Evolutionary conservation across 2,888 invertebrate genomes (phyloP).

Genomic region (Elegia similella): DNA sequence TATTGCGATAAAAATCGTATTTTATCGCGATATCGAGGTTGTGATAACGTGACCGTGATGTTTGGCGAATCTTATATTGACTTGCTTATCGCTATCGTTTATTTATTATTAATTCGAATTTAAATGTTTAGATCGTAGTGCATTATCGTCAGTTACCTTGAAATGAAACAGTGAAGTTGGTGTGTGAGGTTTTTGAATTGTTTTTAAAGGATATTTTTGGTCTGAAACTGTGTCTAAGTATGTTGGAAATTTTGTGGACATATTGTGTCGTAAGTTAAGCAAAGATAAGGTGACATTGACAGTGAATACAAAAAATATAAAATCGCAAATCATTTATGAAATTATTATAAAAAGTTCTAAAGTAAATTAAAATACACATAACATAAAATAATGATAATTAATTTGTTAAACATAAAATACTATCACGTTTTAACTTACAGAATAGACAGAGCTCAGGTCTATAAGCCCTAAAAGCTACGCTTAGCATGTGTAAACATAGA

Average conservation of each 20-base stretch:
- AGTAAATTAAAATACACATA: no score
- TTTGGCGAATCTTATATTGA: neutral
- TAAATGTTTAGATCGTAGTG: neutral
- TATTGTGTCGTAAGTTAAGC: no score
- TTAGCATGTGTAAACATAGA: no score
- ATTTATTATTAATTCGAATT: neutral
- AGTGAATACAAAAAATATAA: no score
- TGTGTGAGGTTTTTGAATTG: neutral
- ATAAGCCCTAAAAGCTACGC: no score
- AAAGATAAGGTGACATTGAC: no score
- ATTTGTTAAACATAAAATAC: no score
- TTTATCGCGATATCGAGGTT: constrained; percentile 19
- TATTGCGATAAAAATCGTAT: neutral
- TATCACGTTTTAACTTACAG: no score
- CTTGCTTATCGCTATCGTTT: neutral
- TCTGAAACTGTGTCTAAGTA: neutral
- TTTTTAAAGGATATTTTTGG: neutral
- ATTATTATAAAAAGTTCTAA: no score
- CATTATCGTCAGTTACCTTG: neutral
- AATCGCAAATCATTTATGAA: no score
- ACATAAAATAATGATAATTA: no score
- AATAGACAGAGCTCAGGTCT: no score
- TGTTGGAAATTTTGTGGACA: neutral
- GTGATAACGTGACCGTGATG: constrained; percentile 12
- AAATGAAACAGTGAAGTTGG: neutral